phyloP scores from a whole-genome alignment of 2,888 invertebrate species.

The Sinohyriopsis cumingii region DNA sequence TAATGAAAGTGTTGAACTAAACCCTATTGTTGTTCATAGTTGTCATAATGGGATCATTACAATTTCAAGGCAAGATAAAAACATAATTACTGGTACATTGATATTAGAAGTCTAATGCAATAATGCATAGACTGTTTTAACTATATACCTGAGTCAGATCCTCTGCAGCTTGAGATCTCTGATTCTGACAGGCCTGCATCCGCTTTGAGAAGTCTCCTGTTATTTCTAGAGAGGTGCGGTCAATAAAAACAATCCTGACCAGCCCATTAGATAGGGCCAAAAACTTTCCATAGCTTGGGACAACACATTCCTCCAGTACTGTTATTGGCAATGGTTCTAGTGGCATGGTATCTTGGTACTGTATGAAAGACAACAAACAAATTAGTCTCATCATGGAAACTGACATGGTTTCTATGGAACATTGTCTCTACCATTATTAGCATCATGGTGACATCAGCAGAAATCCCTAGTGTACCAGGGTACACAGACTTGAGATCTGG shows the following conservation, averaged over 20 bases:
- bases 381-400: background rate
- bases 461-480: too few relatives aligned
- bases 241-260: constrained; percentile 61
- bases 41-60: too few relatives aligned
- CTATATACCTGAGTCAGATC: too few relatives aligned
- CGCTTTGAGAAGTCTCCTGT: constrained; percentile 55
- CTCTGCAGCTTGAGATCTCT: constrained; percentile 21
- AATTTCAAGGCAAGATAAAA: too few relatives aligned
- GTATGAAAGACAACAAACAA: constrained; percentile 5
- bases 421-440: constrained; percentile 4
- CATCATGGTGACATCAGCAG: too few relatives aligned
- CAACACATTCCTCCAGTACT: constrained; percentile 58
- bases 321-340: constrained; percentile 50
- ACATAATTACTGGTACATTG: too few relatives aligned
- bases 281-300: constrained; percentile 63
- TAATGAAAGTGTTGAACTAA: too few relatives aligned
- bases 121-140: too few relatives aligned
- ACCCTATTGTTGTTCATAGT: too few relatives aligned
- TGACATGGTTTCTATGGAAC: background rate
- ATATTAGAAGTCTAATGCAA: too few relatives aligned
- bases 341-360: constrained; percentile 43
- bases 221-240: constrained; percentile 65
- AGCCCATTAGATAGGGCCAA: constrained; percentile 64
- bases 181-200: constrained; percentile 37
- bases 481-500: too few relatives aligned